Evolutionary conservation across 2,113 vertebrate species (phyloP).

Genomic region (Amphiprion percula): DNA sequence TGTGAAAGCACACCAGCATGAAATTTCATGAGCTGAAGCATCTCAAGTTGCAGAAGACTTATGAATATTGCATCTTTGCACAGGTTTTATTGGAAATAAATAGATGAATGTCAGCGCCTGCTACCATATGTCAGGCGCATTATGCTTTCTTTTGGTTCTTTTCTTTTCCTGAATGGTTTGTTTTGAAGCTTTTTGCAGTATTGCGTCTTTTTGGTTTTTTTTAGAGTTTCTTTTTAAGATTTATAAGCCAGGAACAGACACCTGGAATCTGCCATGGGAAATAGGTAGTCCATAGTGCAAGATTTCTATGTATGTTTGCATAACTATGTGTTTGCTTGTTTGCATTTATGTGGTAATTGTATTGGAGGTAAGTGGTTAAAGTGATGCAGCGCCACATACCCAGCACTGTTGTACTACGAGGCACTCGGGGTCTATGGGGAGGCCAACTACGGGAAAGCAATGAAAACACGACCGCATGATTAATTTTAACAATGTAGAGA

Average conservation of each 20-base stretch:
- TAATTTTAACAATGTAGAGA: constrained; percentile 33
- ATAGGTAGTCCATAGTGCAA: neutral
- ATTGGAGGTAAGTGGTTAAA: constrained; percentile 4
- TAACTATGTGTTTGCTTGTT: neutral
- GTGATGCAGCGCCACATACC: constrained; percentile 1
- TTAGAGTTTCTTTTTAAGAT: neutral
- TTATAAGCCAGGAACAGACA: neutral
- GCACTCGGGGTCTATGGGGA: constrained; percentile 18
- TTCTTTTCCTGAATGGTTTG: constrained; percentile 2
- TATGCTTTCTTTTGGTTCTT: too few relatives aligned
- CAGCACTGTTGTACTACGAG: neutral
- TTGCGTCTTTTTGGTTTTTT: neutral
- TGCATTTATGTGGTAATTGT: constrained; percentile 8
- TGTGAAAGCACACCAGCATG: neutral
- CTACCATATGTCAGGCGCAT: too few relatives aligned
- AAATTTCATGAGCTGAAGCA: neutral
- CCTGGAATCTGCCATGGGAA: neutral
- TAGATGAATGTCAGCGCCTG: too few relatives aligned
- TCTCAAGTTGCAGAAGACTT: neutral
- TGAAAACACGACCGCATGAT: constrained; percentile 17
- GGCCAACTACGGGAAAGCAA: constrained; percentile 6
- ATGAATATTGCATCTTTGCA: neutral
- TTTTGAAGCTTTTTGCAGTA: neutral
- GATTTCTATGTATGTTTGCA: too few relatives aligned
- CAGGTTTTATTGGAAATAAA: neutral